A percentile compares a stretch with the other conserved stretches of the same genome.
Conservation (phyloP, 2,888 invertebrate genomes). For the Thalpophila matura region DNA sequence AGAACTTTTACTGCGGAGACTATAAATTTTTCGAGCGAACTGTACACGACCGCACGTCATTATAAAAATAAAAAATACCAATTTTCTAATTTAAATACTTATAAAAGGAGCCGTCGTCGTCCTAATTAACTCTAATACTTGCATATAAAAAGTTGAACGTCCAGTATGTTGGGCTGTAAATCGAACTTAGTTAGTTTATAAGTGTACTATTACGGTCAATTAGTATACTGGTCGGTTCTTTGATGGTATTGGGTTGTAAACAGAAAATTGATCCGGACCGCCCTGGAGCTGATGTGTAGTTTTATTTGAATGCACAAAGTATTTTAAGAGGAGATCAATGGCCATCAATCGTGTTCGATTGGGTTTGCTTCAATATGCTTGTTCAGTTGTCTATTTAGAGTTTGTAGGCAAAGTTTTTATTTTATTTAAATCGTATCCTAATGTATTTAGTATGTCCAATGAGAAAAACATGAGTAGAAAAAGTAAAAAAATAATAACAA, state of each 20-base stretch:
- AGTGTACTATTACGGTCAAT: conserved; percentile 87
- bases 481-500: no score
- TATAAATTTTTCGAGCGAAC: conserved; percentile 45
- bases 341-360: conserved; percentile 62
- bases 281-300: conserved; percentile 71
- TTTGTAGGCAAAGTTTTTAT: conserved; percentile 18
- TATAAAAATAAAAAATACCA: conserved; percentile 45
- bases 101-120: conserved; percentile 54
- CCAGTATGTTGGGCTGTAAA: conserved; percentile 67
- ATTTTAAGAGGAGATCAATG: conserved; percentile 55
- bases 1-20: conserved; percentile 35
- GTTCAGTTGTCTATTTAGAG: conserved; percentile 41
- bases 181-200: conserved; percentile 67
- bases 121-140: conserved; percentile 63
- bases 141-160: conserved; percentile 54
- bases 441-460: no score
- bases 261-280: conserved; percentile 87
- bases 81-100: conserved; percentile 58
- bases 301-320: conserved; percentile 70
- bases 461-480: no score
- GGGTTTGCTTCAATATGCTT: conserved; percentile 53
- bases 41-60: conserved; percentile 25
- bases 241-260: conserved; percentile 85
- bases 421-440: conserved; percentile 20
- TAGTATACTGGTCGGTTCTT: conserved; percentile 83